Evolutionary conservation across 35 echinoderm and acorn worm species (phyloP).

Genomic region (Stichopus chloronotus): DNA sequence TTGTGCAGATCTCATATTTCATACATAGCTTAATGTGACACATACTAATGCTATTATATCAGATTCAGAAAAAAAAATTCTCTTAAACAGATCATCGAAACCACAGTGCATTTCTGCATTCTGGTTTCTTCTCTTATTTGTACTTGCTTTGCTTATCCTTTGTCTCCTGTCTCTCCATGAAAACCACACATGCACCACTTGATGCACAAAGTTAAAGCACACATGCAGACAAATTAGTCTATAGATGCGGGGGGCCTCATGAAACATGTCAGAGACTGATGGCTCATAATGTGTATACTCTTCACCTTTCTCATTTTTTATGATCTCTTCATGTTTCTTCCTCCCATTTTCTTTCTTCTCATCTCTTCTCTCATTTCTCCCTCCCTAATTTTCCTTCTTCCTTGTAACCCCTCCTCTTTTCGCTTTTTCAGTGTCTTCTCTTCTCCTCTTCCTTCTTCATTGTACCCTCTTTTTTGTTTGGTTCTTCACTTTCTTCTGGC

Average conservation of each 20-base stretch:
- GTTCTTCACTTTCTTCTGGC: not conserved
- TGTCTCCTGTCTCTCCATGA: not conserved
- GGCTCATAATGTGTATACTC: not conserved
- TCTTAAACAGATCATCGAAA: no score
- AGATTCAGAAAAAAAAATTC: no score
- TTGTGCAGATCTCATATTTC: no score
- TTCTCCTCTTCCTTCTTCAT: not conserved
- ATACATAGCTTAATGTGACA: no score
- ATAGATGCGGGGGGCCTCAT: conserved; percentile 4
- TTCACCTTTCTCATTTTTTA: not conserved
- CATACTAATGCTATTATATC: no score
- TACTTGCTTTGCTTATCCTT: not conserved
- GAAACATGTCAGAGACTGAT: not conserved
- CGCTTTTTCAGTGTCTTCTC: not conserved
- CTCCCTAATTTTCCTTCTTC: not conserved
- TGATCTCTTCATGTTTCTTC: not conserved
- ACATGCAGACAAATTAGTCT: not conserved
- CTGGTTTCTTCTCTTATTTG: not conserved
- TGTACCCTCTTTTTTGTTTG: not conserved
- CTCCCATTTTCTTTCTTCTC: not conserved
- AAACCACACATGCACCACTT: not conserved
- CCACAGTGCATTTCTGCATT: no score
- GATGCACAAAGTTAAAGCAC: not conserved
- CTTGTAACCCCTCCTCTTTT: not conserved
- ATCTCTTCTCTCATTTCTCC: not conserved